phyloP scores from a whole-genome alignment of 2,113 vertebrate species.

The Rhinoptilus africanus region DNA sequence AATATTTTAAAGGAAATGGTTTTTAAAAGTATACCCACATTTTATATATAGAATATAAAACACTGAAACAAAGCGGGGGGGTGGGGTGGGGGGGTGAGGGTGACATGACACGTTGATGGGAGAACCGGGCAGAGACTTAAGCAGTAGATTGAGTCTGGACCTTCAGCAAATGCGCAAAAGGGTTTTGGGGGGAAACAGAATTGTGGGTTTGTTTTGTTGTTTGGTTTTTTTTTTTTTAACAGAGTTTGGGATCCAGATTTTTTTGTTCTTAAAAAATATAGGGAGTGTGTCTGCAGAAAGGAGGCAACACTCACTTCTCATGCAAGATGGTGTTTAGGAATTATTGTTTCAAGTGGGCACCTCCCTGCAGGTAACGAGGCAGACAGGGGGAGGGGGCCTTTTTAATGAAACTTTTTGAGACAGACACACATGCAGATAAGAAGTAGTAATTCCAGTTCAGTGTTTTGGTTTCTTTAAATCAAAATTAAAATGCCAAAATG shows the following conservation, averaged over 20 bases:
- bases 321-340: neutral
- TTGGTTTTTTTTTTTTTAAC: neutral
- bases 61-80: neutral
- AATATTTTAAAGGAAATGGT: constrained; percentile 59
- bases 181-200: neutral
- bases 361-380: neutral
- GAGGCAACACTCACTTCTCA: neutral
- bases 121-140: neutral
- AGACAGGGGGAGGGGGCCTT: neutral
- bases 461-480: neutral
- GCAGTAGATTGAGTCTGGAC: neutral
- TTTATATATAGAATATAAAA: neutral
- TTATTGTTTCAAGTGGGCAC: neutral
- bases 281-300: neutral
- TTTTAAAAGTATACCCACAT: constrained; percentile 12
- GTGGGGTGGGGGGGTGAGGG: too few species aligned
- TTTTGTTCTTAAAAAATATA: neutral
- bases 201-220: too few species aligned
- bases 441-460: neutral
- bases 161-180: neutral
- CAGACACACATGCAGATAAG: neutral
- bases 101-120: neutral
- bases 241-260: neutral
- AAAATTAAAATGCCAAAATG: neutral
- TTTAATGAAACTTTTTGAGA: neutral